phyloP scores from a whole-genome alignment of 2,888 invertebrate genomes.

The Azorinus chamasolen region DNA sequence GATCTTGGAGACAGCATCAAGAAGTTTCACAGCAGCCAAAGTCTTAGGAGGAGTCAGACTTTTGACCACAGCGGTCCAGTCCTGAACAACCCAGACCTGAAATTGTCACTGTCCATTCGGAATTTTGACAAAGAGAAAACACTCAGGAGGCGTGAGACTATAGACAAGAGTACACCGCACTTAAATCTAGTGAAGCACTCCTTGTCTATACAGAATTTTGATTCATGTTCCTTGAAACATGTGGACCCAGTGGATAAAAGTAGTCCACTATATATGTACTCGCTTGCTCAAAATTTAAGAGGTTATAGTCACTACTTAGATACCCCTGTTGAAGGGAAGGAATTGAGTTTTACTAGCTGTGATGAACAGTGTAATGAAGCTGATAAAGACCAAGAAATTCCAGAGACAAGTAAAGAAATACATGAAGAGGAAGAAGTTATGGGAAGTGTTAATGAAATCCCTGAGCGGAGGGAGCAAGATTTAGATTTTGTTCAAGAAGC shows the following conservation, averaged over 20 bases:
- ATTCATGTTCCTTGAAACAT: constrained; percentile 66
- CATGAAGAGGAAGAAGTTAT: neutral
- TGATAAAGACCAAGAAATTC: too few species aligned
- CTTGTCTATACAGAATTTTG: constrained; percentile 73
- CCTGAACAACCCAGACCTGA: constrained; percentile 45
- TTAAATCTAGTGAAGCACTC: constrained; percentile 61
- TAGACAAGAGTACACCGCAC: constrained; percentile 64
- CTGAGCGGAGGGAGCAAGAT: neutral
- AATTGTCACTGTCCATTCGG: constrained; percentile 68
- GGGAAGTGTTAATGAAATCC: neutral
- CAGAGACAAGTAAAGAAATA: too few species aligned
- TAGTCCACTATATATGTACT: constrained; percentile 74
- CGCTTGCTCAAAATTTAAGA: constrained; percentile 50
- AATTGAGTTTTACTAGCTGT: neutral
- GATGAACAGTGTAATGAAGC: too few species aligned
- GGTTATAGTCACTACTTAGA: constrained; percentile 38
- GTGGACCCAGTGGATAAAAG: constrained; percentile 71
- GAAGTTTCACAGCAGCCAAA: constrained; percentile 40
- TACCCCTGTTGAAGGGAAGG: constrained; percentile 8
- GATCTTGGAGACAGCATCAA: constrained; percentile 26
- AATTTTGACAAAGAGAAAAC: constrained; percentile 67
- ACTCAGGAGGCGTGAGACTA: constrained; percentile 62
- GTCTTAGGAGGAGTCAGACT: constrained; percentile 55
- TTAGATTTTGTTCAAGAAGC: neutral
- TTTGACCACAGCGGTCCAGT: constrained; percentile 66